Percentiles rank a stretch among this genome's conserved stretches.
phyloP scores from a whole-genome alignment of 1,140 invertebrate species.

The Cotesia vestalis region DNA sequence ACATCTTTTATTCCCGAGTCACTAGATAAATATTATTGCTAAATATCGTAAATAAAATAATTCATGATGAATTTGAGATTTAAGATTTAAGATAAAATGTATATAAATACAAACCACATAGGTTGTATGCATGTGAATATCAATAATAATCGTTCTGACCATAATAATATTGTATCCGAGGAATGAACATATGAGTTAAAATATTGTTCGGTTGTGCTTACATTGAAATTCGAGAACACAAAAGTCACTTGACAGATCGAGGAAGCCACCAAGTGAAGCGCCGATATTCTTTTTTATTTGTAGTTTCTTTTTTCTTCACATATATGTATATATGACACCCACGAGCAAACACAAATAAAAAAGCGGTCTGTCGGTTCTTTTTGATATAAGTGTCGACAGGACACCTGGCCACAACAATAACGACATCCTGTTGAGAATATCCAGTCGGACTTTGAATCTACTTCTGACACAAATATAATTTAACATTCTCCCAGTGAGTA shows the following conservation, averaged over 20 bases:
- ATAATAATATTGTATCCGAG: neutral
- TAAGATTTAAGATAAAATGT: no score
- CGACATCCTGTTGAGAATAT: conserved; percentile 39
- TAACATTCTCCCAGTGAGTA: neutral
- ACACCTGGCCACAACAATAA: conserved; percentile 51
- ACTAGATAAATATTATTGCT: no score
- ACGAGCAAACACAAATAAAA: conserved; percentile 16
- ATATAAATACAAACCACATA: no score
- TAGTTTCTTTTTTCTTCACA: conserved; percentile 19
- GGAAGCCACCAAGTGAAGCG: neutral
- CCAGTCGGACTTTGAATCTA: conserved; percentile 12
- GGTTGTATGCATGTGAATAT: no score
- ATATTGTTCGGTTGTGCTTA: neutral
- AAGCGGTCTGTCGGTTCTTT: conserved; percentile 35
- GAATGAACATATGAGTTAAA: neutral
- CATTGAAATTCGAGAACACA: conserved; percentile 19
- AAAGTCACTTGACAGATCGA: conserved; percentile 34
- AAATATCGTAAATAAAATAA: no score
- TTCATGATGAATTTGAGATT: no score
- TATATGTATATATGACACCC: conserved; percentile 19
- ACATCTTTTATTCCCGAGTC: neutral
- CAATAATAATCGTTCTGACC: neutral
- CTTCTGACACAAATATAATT: conserved; percentile 6
- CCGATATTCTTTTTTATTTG: conserved; percentile 2
- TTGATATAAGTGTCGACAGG: conserved; percentile 47